Evolutionary conservation across 2,113 vertebrate genomes (phyloP).

Genomic region (Microtus ochrogaster): DNA sequence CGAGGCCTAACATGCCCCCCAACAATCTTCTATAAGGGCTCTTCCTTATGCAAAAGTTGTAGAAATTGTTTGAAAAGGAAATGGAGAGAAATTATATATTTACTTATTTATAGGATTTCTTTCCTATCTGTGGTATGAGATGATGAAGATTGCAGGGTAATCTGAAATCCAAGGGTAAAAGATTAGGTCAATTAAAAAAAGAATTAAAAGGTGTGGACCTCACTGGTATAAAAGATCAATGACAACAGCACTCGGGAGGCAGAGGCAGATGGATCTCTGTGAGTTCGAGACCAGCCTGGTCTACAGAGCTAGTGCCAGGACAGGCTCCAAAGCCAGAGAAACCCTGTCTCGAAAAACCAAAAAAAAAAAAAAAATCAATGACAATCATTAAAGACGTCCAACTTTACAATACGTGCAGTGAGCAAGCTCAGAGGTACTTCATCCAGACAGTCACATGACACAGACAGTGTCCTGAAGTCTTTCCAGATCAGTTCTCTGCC

Average conservation of each 20-base stretch:
- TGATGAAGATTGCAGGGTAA: neutral
- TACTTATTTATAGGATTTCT: neutral
- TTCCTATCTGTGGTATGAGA: neutral
- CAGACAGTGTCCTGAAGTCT: neutral
- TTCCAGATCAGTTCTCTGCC: neutral
- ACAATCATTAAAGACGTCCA: neutral
- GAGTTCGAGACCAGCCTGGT: too few relatives aligned
- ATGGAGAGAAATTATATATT: neutral
- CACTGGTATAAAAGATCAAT: neutral
- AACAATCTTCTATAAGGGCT: neutral
- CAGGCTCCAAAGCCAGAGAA: too few relatives aligned
- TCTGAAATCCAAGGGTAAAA: slow-evolving; percentile 29
- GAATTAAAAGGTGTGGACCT: neutral
- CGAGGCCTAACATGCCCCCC: neutral
- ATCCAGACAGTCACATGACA: neutral
- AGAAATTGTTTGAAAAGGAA: neutral
- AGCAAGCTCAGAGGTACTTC: neutral
- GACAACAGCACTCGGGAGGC: too few relatives aligned
- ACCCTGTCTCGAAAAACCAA: too few relatives aligned
- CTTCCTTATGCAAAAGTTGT: neutral
- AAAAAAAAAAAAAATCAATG: slow-evolving; percentile 14
- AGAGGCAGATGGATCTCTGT: too few relatives aligned
- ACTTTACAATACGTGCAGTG: neutral
- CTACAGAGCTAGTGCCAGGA: too few relatives aligned
- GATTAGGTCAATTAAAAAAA: neutral